phyloP scores from a whole-genome alignment of 2,797 vertebrate genomes.

The Poecilia picta region DNA sequence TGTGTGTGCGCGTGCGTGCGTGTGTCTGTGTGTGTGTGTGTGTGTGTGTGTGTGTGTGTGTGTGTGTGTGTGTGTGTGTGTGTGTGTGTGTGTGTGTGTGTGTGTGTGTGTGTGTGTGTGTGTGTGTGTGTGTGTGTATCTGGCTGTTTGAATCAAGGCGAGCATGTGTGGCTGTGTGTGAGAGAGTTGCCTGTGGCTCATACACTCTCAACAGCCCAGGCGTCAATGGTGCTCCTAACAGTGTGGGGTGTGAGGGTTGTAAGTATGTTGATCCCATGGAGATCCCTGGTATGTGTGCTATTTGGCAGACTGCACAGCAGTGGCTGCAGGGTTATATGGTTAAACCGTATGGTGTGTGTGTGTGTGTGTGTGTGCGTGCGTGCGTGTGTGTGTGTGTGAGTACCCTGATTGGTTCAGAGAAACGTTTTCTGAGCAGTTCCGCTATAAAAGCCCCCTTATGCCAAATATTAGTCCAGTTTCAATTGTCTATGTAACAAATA shows the following conservation, averaged over 20 bases:
- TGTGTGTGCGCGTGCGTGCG: conserved; percentile 28
- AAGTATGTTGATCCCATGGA: conserved; percentile 62
- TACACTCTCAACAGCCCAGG: conserved; percentile 35
- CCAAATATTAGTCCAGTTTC: conserved; percentile 37
- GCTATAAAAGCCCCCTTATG: conserved; percentile 29
- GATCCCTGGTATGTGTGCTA: conserved; percentile 71
- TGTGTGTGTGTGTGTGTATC: conserved; percentile 23
- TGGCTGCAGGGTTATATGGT: conserved; percentile 47
- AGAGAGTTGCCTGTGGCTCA: conserved; percentile 36
- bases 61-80: conserved; percentile 17
- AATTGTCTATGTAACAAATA: conserved; percentile 9
- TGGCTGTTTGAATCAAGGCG: conserved; percentile 25
- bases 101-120: conserved; percentile 21
- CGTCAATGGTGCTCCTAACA: conserved; percentile 53
- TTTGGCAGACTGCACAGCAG: conserved; percentile 56
- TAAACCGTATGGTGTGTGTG: conserved; percentile 37
- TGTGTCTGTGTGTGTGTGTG: conserved; percentile 22
- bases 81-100: conserved; percentile 23
- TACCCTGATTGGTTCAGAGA: conserved; percentile 53
- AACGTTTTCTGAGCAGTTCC: conserved; percentile 50
- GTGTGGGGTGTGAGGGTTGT: conserved; percentile 46
- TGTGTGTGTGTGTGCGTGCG: conserved; percentile 11
- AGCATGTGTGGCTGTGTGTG: conserved; percentile 19
- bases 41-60: conserved; percentile 20
- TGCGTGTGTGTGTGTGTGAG: background rate